A percentile compares a stretch with the other conserved stretches of the same genome.
Evolutionary conservation across 2,113 vertebrate genomes (phyloP).

Genomic region (Steatornis caripensis): DNA sequence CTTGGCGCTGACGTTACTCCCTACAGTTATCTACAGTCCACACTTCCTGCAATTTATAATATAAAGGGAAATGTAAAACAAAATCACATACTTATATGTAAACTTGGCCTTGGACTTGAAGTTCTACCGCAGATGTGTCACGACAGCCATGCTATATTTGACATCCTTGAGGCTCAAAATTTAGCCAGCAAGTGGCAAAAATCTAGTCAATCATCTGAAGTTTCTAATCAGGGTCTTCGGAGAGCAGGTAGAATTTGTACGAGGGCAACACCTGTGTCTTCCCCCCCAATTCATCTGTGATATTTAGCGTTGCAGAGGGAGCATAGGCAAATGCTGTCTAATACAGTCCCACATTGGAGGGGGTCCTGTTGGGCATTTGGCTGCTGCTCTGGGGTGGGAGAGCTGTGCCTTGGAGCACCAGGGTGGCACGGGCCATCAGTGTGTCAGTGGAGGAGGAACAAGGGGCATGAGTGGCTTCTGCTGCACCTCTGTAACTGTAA

Average conservation of each 20-base stretch:
- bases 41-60: background rate
- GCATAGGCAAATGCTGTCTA: background rate
- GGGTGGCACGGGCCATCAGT: fast-evolving
- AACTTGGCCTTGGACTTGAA: fast-evolving
- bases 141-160: background rate
- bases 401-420: background rate
- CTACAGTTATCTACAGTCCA: background rate
- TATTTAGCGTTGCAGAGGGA: background rate
- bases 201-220: background rate
- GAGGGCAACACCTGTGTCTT: background rate
- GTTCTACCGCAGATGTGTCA: background rate
- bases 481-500: background rate
- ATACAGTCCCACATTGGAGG: background rate
- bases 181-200: background rate
- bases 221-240: background rate
- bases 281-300: background rate
- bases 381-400: background rate
- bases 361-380: background rate
- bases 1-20: background rate
- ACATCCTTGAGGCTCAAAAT: background rate
- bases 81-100: background rate
- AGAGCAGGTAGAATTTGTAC: background rate
- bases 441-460: background rate
- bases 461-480: background rate
- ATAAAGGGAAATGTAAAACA: background rate